Evolutionary conservation across 2,113 vertebrate species (phyloP), one percentile per base, ranked within the genome.

Genomic region (Corythaeola cristata): DNA sequence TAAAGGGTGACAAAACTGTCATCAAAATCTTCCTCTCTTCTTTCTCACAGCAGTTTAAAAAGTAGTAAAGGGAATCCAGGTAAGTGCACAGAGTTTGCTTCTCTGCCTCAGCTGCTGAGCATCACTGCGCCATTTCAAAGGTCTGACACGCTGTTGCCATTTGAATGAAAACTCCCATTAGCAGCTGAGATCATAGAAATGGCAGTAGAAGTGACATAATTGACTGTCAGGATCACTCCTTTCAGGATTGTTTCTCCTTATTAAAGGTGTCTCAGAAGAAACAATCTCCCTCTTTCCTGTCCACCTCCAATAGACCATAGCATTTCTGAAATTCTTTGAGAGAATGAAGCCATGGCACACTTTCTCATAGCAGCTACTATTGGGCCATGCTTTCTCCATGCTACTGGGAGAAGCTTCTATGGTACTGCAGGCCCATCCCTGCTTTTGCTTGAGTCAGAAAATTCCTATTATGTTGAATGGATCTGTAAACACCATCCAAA

Each of bases 381-480:
- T 68, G 12, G 49, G 14, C 30, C 20, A 13, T 44, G 22, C 53
- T 72, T 77, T 62, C 68, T n/a, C 16, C 41, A 44, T 1, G 2
- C 49, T 53, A 10, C 37, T 47, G 16, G 30, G 22, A 72, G 33
- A 73, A 55, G 26, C 35, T 86, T 78, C 12, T 73, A 7, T 8
- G 1, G 2, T 35, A 68, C 52, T 24, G 27, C 37, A 92, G 37
- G 82, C 17, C 15, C 49, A 53, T 56, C 45, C 28, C 58, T 63
- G 30, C 10, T 82, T 77, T 83, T 58, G 15, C 19, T 64, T 47
- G 35, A 30, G 30, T 72, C 32, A 85, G 47, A 83, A 68, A 50
- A 59, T 78, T 59, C 44, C 49, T 28, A 5, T 68, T 47, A 39
- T 0, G 0, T n/a, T 56, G 37, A 77, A 41, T 0, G 0, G 28